Evolutionary conservation across 2,888 invertebrate genomes (phyloP).

Genomic region (Scaptomyza caliginosa): DNA sequence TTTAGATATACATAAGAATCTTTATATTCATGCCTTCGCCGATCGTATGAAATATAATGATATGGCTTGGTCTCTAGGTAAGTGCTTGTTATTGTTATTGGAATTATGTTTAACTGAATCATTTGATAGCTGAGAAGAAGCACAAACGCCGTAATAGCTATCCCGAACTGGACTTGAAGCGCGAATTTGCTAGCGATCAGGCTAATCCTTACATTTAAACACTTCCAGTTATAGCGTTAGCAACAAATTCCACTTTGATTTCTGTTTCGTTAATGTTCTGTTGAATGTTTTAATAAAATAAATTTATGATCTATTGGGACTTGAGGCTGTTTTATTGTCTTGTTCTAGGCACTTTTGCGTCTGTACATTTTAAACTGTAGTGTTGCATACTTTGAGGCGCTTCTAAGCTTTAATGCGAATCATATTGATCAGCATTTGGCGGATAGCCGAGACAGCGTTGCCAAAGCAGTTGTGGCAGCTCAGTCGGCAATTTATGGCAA

Average conservation of each 20-base stretch:
- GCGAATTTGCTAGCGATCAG: slow-evolving; percentile 55
- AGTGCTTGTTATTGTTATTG: neutral
- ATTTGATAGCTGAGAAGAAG: neutral
- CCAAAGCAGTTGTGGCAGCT: neutral
- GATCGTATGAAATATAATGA: neutral
- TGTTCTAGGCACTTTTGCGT: no score
- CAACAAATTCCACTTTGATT: neutral
- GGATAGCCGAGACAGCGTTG: neutral
- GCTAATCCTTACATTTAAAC: slow-evolving; percentile 51
- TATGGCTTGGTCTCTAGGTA: neutral
- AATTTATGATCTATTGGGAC: no score
- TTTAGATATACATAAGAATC: neutral
- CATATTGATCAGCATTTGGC: slow-evolving; percentile 39
- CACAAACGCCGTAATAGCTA: neutral
- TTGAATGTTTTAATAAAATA: neutral
- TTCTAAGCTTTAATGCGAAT: slow-evolving; percentile 19
- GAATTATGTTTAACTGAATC: neutral
- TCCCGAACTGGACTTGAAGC: slow-evolving; percentile 27
- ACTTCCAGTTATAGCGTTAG: neutral
- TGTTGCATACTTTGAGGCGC: slow-evolving; percentile 2
- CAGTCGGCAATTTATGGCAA: slow-evolving; percentile 56
- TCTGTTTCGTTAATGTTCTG: neutral
- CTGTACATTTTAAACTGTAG: neutral
- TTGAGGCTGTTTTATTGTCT: no score
- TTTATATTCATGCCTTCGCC: neutral